A percentile compares a stretch with the other conserved stretches of the same genome.
These are phyloP conservation scores for Phymatocera aterrima DNA, from an alignment of 2,888 invertebrate genomes.

Conservation along the genomic window DNA sequence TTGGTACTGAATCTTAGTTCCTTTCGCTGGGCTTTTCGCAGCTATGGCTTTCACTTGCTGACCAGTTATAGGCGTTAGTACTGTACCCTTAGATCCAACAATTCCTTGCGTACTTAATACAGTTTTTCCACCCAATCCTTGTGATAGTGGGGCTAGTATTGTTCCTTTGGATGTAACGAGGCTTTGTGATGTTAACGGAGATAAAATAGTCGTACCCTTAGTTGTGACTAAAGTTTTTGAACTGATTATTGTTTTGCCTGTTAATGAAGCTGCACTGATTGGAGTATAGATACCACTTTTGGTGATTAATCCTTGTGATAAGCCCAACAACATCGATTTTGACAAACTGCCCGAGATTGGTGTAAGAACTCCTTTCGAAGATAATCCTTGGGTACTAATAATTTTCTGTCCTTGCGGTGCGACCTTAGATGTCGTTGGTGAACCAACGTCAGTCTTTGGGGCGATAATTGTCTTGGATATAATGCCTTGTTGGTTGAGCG, in stretches of 20 bases:
- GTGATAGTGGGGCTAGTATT: conserved; percentile 63
- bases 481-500: conserved; percentile 60
- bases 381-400: conserved; percentile 68
- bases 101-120: conserved; percentile 62
- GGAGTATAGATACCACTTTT: conserved; percentile 66
- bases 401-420: conserved; percentile 73
- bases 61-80: conserved; percentile 71
- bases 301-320: conserved; percentile 63
- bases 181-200: conserved; percentile 57
- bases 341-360: conserved; percentile 69
- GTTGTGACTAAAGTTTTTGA: conserved; percentile 62
- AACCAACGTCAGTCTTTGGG: conserved; percentile 70
- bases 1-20: conserved; percentile 66
- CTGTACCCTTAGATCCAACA: conserved; percentile 64
- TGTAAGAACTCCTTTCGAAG: conserved; percentile 72
- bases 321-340: conserved; percentile 60
- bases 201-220: conserved; percentile 62
- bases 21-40: conserved; percentile 63
- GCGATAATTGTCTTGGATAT: conserved; percentile 62
- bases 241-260: conserved; percentile 63
- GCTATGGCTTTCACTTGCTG: conserved; percentile 72
- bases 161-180: conserved; percentile 61
- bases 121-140: conserved; percentile 60
- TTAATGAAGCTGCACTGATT: conserved; percentile 60
- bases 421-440: conserved; percentile 67